Evolutionary conservation across 2,113 vertebrate genomes (phyloP), one percentile per base, ranked within the genome.

Genomic region (Myiagra hebetior): DNA sequence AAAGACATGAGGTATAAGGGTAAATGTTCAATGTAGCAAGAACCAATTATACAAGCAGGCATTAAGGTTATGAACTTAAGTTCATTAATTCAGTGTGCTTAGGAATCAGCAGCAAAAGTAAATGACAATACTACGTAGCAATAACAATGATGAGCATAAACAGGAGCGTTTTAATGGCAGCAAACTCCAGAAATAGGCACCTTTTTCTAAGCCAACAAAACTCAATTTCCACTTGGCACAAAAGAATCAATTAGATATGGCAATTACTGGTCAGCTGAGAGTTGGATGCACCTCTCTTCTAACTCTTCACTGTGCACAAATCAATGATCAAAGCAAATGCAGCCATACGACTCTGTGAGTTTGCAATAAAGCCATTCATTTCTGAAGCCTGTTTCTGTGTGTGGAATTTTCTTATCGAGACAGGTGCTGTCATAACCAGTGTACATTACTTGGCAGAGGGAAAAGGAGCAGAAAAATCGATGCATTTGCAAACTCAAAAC

Each of bases 191-290:
- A 87, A 93, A 75, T 0, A 87, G 59, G 30, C 15, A 37, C 20
- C 16, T 78, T 92, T 86, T 87, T 47, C 68, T 47, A 56, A 93
- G 74, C 77, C 70, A 85, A 86, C 72, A 85, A 93, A 97, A 79
- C 49, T 93, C 80, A 65, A 64, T 94, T 93, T 96, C 73, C 53
- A 86, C 53, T 86, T 93, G 74, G 86, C 84, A 90, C 75, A 77
- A 93, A 84, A 81, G 52, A 95, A 91, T 85, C 88, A 94, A 85
- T 94, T 94, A 72, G 30, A 47, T 72, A 68, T 2, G 37, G 79
- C 85, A 91, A 60, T 76, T 86, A 53, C 39, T 85, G 91, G 91
- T 68, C 92, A 92, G 7, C 56, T 37, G 65, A 93, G 68, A 90
- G 72, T 8, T 85, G 41, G 62, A 55, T 76, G 72, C 60, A 68